phyloP scores from a whole-genome alignment of 1,140 invertebrate species.

The Drosophila erecta region DNA sequence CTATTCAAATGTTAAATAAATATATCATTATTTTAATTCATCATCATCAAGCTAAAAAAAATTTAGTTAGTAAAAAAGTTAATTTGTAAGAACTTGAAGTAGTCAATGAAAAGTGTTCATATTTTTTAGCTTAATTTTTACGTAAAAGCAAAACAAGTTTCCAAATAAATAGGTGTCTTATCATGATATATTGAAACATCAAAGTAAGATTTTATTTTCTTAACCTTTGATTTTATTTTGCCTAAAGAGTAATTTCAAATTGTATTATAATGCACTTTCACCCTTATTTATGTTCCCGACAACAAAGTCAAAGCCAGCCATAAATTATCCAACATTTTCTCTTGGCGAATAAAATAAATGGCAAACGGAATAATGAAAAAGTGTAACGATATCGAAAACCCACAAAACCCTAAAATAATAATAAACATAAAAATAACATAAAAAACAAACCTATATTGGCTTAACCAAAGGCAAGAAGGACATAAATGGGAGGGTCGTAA shows the following conservation, averaged over 20 bases:
- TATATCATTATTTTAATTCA: too few relatives aligned
- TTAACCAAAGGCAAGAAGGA: constrained; percentile 6
- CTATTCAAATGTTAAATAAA: too few relatives aligned
- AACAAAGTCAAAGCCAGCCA: constrained; percentile 19
- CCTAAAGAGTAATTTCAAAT: background rate
- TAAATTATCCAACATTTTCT: constrained; percentile 25
- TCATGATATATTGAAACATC: background rate
- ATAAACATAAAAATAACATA: constrained; percentile 47
- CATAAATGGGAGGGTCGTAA: constrained; percentile 33
- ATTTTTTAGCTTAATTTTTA: too few relatives aligned
- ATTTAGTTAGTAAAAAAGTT: too few relatives aligned
- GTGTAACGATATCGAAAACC: constrained; percentile 24
- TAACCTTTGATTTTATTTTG: background rate
- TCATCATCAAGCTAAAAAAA: too few relatives aligned
- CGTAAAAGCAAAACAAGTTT: background rate
- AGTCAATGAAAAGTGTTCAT: too few relatives aligned
- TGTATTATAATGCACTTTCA: constrained; percentile 15
- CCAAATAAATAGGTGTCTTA: too few relatives aligned
- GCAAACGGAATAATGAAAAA: background rate
- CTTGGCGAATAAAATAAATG: constrained; percentile 17
- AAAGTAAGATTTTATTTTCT: background rate
- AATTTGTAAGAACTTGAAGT: too few relatives aligned
- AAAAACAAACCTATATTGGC: constrained; percentile 33
- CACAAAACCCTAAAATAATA: constrained; percentile 48
- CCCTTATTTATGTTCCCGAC: constrained; percentile 32